Base-by-base conservation (phyloP, 2,797 vertebrate genomes). In the Malurus leucopterus region DNA sequence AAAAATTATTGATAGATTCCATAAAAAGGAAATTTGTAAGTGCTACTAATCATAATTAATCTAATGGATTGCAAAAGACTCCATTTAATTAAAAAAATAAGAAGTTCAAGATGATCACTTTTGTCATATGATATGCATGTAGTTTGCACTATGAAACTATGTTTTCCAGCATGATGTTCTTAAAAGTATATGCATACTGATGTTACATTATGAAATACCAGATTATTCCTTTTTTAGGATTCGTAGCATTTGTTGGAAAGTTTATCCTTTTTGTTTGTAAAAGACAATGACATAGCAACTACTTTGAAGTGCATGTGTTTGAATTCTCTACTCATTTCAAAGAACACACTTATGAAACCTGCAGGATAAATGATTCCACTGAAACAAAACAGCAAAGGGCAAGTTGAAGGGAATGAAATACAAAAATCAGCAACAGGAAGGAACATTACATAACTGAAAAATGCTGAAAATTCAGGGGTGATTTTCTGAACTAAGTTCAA, bases 291-390 rank as follows among this genome's bases (percentile, higher is more conserved):
- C 38, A 20, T 19, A 43, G 22, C 20, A 63, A 10, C 34, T 80
- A 8, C 43, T 84, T 77, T 2, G 0, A 64, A 57, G 11, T 13
- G 6, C 8, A 17, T 18, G 4, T 1, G 13, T 81, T 81, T 2
- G 0, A 40, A 6, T 62, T 73, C n/a, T 30, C 44, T 36, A 23
- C 26, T 44, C 2, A 13, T 57, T 74, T 80, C 38, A 36, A 68
- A 77, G 18, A 80, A 49, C 18, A 51, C 1, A 0, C 13, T 77
- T 26, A 14, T 49, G 44, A 91, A 85, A 51, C 9, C 18, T 70
- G 22, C 22, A 73, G 26, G 7, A 51, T 21, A 47, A 85, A 70
- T 59, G 1, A 59, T 63, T 70, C 63, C 20, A 21, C 12, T 57
- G 23, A 57, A 86, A 30, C 49, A 57, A 36, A 59, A 38, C 15